phyloP scores from a whole-genome alignment of 2,113 vertebrate species.

The Eretmochelys imbricata region DNA sequence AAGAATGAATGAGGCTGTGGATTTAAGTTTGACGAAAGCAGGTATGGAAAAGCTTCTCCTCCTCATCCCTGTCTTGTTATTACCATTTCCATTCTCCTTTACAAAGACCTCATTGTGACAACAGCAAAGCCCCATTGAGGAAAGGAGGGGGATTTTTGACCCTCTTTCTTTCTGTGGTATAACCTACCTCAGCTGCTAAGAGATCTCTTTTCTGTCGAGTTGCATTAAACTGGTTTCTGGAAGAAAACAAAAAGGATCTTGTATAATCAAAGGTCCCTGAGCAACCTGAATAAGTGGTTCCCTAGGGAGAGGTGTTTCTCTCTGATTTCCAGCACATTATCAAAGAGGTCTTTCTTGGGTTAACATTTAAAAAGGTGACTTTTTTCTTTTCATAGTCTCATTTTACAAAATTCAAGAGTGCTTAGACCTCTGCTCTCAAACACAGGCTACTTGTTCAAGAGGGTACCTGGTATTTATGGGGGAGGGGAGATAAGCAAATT shows the following conservation, averaged over 20 bases:
- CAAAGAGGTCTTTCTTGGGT: constrained; percentile 84
- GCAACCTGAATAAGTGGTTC: constrained; percentile 81
- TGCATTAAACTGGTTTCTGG: constrained; percentile 94
- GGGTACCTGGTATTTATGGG: constrained; percentile 40
- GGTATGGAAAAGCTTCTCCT: constrained; percentile 46
- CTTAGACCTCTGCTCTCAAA: constrained; percentile 51
- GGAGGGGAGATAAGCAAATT: constrained; percentile 48
- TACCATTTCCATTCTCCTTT: constrained; percentile 20
- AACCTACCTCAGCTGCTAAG: constrained; percentile 95
- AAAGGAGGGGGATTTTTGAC: constrained; percentile 59
- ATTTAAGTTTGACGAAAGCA: constrained; percentile 17
- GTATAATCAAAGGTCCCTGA: constrained; percentile 82
- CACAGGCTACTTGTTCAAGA: constrained; percentile 57
- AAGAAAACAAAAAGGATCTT: constrained; percentile 88
- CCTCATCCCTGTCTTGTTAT: constrained; percentile 59
- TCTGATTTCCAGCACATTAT: constrained; percentile 82
- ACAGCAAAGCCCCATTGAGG: constrained; percentile 76
- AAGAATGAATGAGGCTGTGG: neutral
- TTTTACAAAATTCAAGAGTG: constrained; percentile 71
- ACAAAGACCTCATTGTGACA: constrained; percentile 82
- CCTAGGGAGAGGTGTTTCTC: constrained; percentile 78
- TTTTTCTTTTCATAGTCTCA: constrained; percentile 23
- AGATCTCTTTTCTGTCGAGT: constrained; percentile 97
- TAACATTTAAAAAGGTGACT: constrained; percentile 74
- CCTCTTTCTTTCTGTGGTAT: constrained; percentile 85